phyloP scores from a whole-genome alignment of 2,888 invertebrate species.

The Panorpa germanica region DNA sequence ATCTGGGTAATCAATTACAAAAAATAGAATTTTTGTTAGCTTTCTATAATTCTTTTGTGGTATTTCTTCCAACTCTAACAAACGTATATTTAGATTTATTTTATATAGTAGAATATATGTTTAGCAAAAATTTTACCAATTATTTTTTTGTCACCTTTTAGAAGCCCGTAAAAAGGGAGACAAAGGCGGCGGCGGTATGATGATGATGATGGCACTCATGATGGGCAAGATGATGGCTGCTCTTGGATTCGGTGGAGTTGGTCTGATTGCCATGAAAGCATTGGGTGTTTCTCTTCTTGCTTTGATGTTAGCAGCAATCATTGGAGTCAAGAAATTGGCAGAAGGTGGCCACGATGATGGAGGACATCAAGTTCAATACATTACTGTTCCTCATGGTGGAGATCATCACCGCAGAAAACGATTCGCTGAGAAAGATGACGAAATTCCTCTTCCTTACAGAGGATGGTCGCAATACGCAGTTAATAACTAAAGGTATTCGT shows the following conservation, averaged over 20 bases:
- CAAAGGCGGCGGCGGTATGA: slow-evolving; percentile 34
- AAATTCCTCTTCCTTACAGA: slow-evolving; percentile 28
- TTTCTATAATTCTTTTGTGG: slow-evolving; percentile 1
- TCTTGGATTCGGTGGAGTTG: slow-evolving; percentile 54
- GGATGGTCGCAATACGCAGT: slow-evolving; percentile 25
- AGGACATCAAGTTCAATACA: slow-evolving; percentile 31
- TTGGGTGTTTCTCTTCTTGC: slow-evolving; percentile 51
- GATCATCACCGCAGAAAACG: slow-evolving; percentile 20
- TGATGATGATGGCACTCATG: slow-evolving; percentile 45
- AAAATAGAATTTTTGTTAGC: no score
- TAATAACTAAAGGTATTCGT: neutral
- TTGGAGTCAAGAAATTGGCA: slow-evolving; percentile 52
- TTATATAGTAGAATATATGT: neutral
- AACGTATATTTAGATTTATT: slow-evolving; percentile 3
- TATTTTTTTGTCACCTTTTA: slow-evolving; percentile 19
- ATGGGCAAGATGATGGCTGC: slow-evolving; percentile 62
- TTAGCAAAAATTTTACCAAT: slow-evolving; percentile 2
- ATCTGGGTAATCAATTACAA: no score
- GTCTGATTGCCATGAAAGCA: slow-evolving; percentile 61
- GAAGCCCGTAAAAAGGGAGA: slow-evolving; percentile 40
- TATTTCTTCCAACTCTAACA: neutral
- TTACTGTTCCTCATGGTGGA: slow-evolving; percentile 24
- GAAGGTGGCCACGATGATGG: slow-evolving; percentile 30
- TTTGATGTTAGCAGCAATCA: slow-evolving; percentile 51
- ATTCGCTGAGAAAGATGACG: slow-evolving; percentile 11